These are phyloP conservation scores for Schizaphis graminum DNA, from an alignment of 2,888 invertebrate species.

Conservation along the genomic window DNA sequence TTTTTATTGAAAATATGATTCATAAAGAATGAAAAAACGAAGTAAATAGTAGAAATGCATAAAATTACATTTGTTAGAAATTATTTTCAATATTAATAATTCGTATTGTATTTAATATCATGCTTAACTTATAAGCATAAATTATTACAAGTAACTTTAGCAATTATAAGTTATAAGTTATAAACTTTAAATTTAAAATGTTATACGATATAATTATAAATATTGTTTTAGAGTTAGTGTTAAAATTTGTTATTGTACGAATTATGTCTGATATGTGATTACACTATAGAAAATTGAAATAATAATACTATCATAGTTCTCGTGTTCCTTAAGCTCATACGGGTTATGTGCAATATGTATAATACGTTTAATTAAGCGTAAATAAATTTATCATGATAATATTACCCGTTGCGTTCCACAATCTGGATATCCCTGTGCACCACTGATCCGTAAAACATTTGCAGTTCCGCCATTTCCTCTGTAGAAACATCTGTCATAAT, in stretches of 20 bases:
- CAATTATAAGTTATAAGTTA: too few relatives aligned
- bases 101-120: background rate
- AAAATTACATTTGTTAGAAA: too few relatives aligned
- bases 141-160: too few relatives aligned
- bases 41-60: background rate
- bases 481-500: constrained; percentile 91
- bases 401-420: constrained; percentile 88
- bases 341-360: background rate
- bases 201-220: too few relatives aligned
- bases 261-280: background rate
- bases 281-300: background rate
- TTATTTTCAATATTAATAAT: background rate
- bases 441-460: constrained; percentile 87
- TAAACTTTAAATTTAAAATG: too few relatives aligned
- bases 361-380: background rate
- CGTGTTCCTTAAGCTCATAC: background rate
- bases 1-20: background rate
- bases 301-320: background rate
- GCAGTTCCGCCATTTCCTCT: constrained; percentile 89
- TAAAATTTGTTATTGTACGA: background rate
- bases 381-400: background rate
- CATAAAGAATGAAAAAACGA: background rate
- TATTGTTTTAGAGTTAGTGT: too few relatives aligned
- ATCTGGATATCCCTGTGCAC: constrained; percentile 93
- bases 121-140: background rate